phyloP scores from a whole-genome alignment of 2,797 vertebrate species.

The Chelon auratus region DNA sequence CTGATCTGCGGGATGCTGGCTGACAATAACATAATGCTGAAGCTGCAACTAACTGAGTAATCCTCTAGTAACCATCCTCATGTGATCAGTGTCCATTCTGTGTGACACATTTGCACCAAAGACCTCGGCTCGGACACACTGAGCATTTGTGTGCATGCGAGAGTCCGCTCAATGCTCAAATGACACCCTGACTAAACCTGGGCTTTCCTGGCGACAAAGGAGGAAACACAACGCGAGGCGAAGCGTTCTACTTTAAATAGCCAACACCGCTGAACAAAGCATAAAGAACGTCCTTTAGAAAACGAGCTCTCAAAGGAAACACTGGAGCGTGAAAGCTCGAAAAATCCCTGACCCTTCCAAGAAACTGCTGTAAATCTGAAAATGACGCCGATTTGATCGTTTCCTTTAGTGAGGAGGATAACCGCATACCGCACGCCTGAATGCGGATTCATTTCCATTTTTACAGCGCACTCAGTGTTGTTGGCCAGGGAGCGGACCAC shows the following conservation, averaged over 20 bases:
- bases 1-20: too few species aligned
- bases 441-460: constrained; percentile 24
- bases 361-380: constrained; percentile 21
- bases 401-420: neutral
- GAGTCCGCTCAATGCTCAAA: neutral
- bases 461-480: constrained; percentile 28
- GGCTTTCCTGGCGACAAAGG: constrained; percentile 35
- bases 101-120: neutral
- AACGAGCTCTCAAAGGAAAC: neutral
- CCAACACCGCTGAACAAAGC: neutral
- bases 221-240: constrained; percentile 5
- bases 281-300: constrained; percentile 1
- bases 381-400: constrained; percentile 1
- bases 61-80: constrained; percentile 1
- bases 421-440: neutral
- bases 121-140: too few species aligned
- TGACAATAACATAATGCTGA: neutral
- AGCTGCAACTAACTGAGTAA: neutral
- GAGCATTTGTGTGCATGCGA: neutral
- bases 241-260: neutral
- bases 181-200: constrained; percentile 11
- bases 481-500: constrained; percentile 17
- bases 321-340: constrained; percentile 2
- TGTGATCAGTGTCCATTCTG: constrained; percentile 18
- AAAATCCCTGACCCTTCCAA: constrained; percentile 6